phyloP scores from a whole-genome alignment of 2,113 vertebrate species.

The Macrotus californicus region DNA sequence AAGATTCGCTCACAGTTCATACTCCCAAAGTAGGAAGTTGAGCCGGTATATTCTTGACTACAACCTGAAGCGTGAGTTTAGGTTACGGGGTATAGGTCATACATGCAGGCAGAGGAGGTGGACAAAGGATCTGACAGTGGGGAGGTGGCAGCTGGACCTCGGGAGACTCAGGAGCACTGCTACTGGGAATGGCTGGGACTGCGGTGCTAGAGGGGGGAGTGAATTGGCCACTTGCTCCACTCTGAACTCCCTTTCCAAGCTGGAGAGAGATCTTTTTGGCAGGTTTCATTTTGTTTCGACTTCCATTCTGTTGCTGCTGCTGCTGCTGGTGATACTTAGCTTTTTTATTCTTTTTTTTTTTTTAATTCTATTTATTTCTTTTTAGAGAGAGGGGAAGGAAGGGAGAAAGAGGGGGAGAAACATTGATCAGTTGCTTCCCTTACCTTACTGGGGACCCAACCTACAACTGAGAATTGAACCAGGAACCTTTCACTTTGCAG shows the following conservation, averaged over 20 bases:
- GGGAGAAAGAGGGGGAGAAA: too few species aligned
- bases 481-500: too few species aligned
- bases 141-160: conserved; percentile 98
- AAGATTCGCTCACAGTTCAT: conserved; percentile 99
- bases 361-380: too few species aligned
- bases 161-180: conserved; percentile 92
- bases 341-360: conserved; percentile 85
- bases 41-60: conserved; percentile 95
- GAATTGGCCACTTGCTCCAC: conserved; percentile 91
- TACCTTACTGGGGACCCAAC: too few species aligned
- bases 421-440: too few species aligned
- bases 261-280: conserved; percentile 94
- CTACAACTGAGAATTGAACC: too few species aligned
- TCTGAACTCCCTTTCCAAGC: conserved; percentile 93
- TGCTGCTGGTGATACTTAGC: conserved; percentile 97
- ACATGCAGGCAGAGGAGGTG: conserved; percentile 98
- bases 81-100: conserved; percentile 94
- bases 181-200: conserved; percentile 88
- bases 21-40: conserved; percentile 94
- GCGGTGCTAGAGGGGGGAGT: conserved; percentile 92
- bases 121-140: conserved; percentile 94
- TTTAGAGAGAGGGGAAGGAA: too few species aligned
- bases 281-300: conserved; percentile 91
- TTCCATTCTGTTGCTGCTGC: conserved; percentile 92
- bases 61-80: conserved; percentile 97